Evolutionary conservation across 1,140 invertebrate species (phyloP).

Genomic region (Tetragnatha versicolor): DNA sequence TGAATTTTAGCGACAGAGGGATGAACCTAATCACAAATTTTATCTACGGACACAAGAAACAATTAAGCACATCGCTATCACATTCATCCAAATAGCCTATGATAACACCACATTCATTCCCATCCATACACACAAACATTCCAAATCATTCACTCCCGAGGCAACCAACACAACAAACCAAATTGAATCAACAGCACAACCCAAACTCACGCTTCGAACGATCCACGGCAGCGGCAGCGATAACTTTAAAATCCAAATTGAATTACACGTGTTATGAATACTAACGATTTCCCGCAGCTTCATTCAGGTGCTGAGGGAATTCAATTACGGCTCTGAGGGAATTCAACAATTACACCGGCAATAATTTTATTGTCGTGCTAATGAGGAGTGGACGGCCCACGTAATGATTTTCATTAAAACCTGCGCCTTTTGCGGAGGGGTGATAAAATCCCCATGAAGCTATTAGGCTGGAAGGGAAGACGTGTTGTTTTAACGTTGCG

Average conservation of each 20-base stretch:
- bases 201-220: too few relatives aligned
- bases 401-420: constrained; percentile 32
- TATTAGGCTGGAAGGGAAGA: background rate
- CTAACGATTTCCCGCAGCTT: constrained; percentile 4
- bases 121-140: background rate
- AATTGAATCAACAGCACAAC: background rate
- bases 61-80: too few relatives aligned
- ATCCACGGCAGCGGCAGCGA: too few relatives aligned
- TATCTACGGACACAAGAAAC: too few relatives aligned
- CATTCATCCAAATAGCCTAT: too few relatives aligned
- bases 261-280: constrained; percentile 4
- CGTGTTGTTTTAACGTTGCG: background rate
- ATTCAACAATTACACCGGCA: background rate
- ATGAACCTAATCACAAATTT: too few relatives aligned
- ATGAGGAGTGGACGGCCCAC: background rate
- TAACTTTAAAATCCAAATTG: too few relatives aligned
- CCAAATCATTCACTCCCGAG: background rate
- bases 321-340: constrained; percentile 15
- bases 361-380: constrained; percentile 38
- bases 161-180: background rate
- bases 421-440: background rate
- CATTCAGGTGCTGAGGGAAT: background rate
- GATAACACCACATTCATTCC: too few relatives aligned
- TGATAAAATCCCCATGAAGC: background rate
- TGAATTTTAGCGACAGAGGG: too few relatives aligned